Conservation (phyloP, 2,888 invertebrate species). For the Tuta absoluta region DNA sequence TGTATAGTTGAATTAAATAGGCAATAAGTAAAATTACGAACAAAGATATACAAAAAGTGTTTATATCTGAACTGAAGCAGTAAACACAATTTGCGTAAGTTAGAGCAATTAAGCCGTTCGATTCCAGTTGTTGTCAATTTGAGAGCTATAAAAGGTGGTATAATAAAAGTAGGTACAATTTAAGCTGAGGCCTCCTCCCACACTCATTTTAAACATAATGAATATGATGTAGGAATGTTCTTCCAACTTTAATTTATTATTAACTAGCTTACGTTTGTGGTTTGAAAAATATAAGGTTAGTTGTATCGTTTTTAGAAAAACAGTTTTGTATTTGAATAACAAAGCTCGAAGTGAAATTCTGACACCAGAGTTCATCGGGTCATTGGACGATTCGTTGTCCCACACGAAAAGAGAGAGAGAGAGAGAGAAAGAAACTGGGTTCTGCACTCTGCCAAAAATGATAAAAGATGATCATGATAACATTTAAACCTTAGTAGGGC, state of each 20-base stretch:
- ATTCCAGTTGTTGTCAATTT: slow-evolving; percentile 3
- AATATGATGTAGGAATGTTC: neutral
- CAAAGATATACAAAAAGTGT: neutral
- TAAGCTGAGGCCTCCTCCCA: slow-evolving; percentile 16
- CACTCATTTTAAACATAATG: slow-evolving; percentile 5
- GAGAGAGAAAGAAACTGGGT: too few relatives aligned
- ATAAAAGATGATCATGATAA: too few relatives aligned
- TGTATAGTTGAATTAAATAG: too few relatives aligned
- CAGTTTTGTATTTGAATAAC: too few relatives aligned
- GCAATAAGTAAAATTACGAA: neutral
- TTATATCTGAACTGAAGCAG: neutral
- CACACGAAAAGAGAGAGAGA: too few relatives aligned
- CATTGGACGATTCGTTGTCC: too few relatives aligned
- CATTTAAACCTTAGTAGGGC: too few relatives aligned
- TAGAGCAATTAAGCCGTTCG: neutral
- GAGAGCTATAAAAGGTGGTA: slow-evolving; percentile 11
- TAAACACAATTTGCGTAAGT: neutral
- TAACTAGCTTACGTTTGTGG: neutral
- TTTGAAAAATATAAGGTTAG: neutral
- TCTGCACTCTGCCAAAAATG: too few relatives aligned
- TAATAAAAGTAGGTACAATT: slow-evolving; percentile 10
- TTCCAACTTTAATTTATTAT: neutral
- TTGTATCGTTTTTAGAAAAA: too few relatives aligned
- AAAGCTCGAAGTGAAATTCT: too few relatives aligned
- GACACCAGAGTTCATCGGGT: too few relatives aligned